Percentiles rank a stretch among this genome's conserved stretches.
Evolutionary conservation across 2,888 invertebrate genomes (phyloP).

Genomic region (Lysandra bellargus): DNA sequence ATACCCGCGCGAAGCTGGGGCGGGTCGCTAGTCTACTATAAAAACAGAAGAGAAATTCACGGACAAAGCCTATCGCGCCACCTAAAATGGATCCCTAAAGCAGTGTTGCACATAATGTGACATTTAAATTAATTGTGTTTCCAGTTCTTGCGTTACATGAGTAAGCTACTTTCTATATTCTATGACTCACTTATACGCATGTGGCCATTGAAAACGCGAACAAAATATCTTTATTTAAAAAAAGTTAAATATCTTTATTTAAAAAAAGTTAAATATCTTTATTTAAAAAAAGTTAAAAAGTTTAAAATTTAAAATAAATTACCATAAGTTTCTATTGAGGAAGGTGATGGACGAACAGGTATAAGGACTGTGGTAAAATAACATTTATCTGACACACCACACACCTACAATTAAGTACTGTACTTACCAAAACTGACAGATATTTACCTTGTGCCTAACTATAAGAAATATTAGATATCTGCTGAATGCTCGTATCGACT

Average conservation of each 20-base stretch:
- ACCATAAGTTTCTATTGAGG: too few species aligned
- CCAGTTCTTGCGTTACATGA: slow-evolving; percentile 40
- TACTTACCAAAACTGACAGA: too few species aligned
- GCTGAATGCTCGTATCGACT: too few species aligned
- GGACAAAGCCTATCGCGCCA: neutral
- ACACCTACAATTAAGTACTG: too few species aligned
- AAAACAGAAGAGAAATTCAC: neutral
- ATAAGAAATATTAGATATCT: too few species aligned
- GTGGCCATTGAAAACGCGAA: slow-evolving; percentile 36
- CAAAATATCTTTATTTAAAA: neutral
- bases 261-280: neutral
- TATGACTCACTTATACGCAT: slow-evolving; percentile 40
- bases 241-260: neutral
- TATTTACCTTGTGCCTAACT: too few species aligned
- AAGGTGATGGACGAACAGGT: too few species aligned
- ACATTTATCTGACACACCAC: too few species aligned
- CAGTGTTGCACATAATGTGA: slow-evolving; percentile 23
- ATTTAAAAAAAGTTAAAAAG: neutral
- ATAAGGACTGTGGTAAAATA: too few species aligned
- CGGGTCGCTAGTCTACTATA: too few species aligned
- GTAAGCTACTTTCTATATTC: slow-evolving; percentile 44
- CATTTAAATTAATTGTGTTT: slow-evolving; percentile 42
- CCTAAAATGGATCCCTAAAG: neutral
- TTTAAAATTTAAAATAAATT: neutral
- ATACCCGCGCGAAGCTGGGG: too few species aligned